Base-by-base conservation (phyloP, 2,888 invertebrate species). In the Harpalus rufipes region DNA sequence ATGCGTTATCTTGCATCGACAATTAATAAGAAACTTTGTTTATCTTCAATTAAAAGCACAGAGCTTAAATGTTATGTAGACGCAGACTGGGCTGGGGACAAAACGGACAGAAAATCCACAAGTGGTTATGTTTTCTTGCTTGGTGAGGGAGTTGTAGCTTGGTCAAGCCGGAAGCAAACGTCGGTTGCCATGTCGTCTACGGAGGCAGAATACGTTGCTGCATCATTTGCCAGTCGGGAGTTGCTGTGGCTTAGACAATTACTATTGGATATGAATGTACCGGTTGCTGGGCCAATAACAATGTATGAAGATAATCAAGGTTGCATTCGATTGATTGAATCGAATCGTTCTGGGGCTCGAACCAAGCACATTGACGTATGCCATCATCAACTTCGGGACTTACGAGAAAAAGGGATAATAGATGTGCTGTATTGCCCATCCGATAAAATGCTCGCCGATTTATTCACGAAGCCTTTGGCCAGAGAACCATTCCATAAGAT, bases 1-100 rank as follows among this genome's bases (percentile, higher is more conserved):
- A 78, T 86, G n/a, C 82, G 76, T 25, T 86, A 85, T 81, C 88
- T 89, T 7, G 88, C 89, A 58, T 89, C 90, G 5, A 81, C 81
- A 81, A n/a, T 81, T 51, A 51, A 81, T 32, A 81, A 44, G 68
- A 81, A 68, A 1, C 8, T 8, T 14, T 8, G 18, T 16, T 61
- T 61, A 4, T 39, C 72, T 41, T 32, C 72, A n/a, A n/a, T 8
- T 14, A n/a, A n/a, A 7, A 14, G 14, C 1, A 14, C n/a, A 16
- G 72, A 39, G 32, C n/a, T 72, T 0, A 18, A n/a, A 12, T 32
- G 72, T 1, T 72, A 39, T 14, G 72, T 72, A 5, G 68, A 68
- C 14, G 68, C 68, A 25, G 68, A 68, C 14, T 68, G 25, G 68
- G 68, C 68, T 39, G 68, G 72, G 32, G 32, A 32, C 32, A 51